These are phyloP conservation scores for Pseudotriccus pelzelni DNA, from an alignment of 2,797 vertebrate genomes.

Conservation along the genomic window DNA sequence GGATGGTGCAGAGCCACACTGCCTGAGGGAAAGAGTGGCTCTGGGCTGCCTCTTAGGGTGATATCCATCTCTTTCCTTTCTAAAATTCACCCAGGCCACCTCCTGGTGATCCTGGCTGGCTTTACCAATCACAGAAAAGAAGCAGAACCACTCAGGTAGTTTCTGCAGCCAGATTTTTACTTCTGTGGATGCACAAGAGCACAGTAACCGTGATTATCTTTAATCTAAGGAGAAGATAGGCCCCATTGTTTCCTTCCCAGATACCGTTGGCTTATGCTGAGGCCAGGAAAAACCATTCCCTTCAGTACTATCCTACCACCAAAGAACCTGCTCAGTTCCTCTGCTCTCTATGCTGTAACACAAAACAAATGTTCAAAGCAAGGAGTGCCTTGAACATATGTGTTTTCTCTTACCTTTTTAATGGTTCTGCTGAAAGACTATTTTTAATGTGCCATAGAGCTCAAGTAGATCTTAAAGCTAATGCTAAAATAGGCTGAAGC, in stretches of 20 bases:
- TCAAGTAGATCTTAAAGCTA: background rate
- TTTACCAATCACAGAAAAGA: background rate
- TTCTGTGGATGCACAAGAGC: background rate
- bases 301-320: background rate
- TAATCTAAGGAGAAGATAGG: background rate
- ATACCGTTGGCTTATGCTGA: background rate
- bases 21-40: background rate
- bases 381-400: background rate
- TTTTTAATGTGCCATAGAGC: background rate
- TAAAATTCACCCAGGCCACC: background rate
- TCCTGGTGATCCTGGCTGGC: background rate
- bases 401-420: background rate
- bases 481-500: background rate
- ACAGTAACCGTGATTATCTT: background rate
- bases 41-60: background rate
- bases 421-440: background rate
- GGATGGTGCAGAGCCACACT: background rate
- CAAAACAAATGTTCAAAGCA: slow-evolving; percentile 20
- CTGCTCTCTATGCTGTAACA: background rate
- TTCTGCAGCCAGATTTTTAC: background rate
- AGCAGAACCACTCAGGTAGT: background rate
- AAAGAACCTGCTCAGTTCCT: slow-evolving; percentile 9
- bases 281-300: background rate
- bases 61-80: background rate
- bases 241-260: slow-evolving; percentile 1